Base-by-base conservation (phyloP, 2,888 invertebrate species). In the Drosophila maculinotata region DNA sequence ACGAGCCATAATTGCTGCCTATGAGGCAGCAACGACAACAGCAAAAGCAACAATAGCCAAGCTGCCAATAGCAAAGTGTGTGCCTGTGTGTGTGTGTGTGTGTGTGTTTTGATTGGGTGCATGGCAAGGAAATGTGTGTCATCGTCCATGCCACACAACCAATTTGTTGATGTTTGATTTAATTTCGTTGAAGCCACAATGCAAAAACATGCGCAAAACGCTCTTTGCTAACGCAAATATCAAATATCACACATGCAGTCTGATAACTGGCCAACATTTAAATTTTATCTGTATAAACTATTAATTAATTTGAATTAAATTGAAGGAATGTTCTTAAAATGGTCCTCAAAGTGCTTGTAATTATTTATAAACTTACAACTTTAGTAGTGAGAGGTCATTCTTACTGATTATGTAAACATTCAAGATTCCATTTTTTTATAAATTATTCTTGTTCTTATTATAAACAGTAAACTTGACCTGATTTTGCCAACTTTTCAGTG, bases 1-100 rank as follows among this genome's bases (percentile, higher is more conserved):
- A 88, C 88, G 87, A 86, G 83, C 88, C 88, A 83, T 83, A 83
- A 83, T 88, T 86, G 87, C 84, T 83, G 87, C 83, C 84, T 75
- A 85, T 87, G 79, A 79, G 69, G 52, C 66, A 65, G 52, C 66
- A 65, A 68, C 58, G 59, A 57, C 65, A 67, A 64, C 68, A 63
- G 35, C 60, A 68, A 52, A 39, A 58, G 48, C 70, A 69, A 76
- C 71, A 76, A 49, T 54, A 54, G 38, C 62, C 42, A 60, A 68
- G 51, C 72, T 77, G 66, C 63, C 75, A 66, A 60, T 70, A 71
- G 39, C 30, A 20, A 4, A 23, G 12, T 44, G 2, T 8, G 38
- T 44, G 56, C 14, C 31, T 49, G 41, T 35, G 12, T 12, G 25
- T 48, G 28, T 41, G 30, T 20, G n/a, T 33, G 42, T 41, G 9